Base-by-base conservation (phyloP, 2,797 vertebrate genomes). In the Epinephelus malabaricus region DNA sequence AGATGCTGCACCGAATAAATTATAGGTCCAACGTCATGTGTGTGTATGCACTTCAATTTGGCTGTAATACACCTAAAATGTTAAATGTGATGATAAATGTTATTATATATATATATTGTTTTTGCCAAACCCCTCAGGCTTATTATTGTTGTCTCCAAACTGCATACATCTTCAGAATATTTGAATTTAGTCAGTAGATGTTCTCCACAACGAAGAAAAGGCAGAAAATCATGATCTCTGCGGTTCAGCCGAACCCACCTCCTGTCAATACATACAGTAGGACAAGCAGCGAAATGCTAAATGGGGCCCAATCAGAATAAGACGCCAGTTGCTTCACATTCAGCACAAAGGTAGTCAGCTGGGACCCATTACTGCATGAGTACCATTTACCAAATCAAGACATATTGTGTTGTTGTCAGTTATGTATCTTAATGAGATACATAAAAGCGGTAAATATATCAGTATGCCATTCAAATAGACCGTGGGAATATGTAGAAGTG, bases 301-400 rank as follows among this genome's bases (percentile, higher is more conserved):
- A 83, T 89, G 74, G 66, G 54, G 50, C 62, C 64, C 54, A 81
- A 82, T 86, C 80, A 82, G 74, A 77, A 67, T 56, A 65, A 86
- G 51, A 81, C 45, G 18, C 63, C 23, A 71, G 54, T 84, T 67
- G 56, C 70, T 82, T 86, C 56, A 71, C 47, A 67, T 84, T 51
- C 56, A 63, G 59, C 38, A 43, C 60, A 75, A 69, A 78, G 27
- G 76, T 56, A 50, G 60, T 81, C 75, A 73, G 69, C 54, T 68
- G 79, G 71, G 78, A 86, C 62, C 55, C 46, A 63, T 82, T 75
- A 73, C 63, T 72, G 79, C 73, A 69, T 40, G 45, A 43, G 51
- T 34, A 66, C 56, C 46, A 73, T 81, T 73, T 67, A 81, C 65
- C 63, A 72, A 82, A 87, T 83, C 47, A 78, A 85, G 65, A 83